Base-by-base conservation (phyloP, 92 coral and sea anemone genomes). In the Muricea muricata region DNA sequence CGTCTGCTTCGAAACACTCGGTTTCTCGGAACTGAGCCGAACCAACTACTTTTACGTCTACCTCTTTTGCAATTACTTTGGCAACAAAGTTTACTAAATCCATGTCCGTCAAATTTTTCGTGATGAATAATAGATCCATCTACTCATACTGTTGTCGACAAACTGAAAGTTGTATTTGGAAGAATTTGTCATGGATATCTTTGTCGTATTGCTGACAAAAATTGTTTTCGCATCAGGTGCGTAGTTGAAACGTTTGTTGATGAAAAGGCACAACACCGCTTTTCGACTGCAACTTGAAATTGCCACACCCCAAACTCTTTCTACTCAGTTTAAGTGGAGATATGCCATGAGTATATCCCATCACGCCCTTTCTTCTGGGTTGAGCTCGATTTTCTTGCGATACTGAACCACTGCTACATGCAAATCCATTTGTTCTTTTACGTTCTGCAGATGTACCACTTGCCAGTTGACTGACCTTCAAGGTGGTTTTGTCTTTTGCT, bases 161-260 rank as follows among this genome's bases (percentile, higher is more conserved):
- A 55, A 80, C 78, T 81, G 90, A 80, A 87, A 87, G 74, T 87
- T 70, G 41, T 81, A 80, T 13, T 87, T 72, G 24, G 86, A 87
- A 10, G 81, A 52, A 42, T 69, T 58, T 68, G 82, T 86, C 13
- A 74, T 55, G 69, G 75, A 71, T 28, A 81, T 24, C 57, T 81
- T 81, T 7, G 86, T 87, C 83, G 72, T 87, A 65, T 87, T 83
- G 46, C 81, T 87, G 7, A 87, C 67, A 63, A 81, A 82, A 57
- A 87, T 87, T 41, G 80, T 82, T 74, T 37, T 32, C 26, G 72
- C 61, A 33, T 88, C 84, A 28, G 39, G 12, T 13, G 81, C 30
- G 0, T 31, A 15, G 60, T 23, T 86, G 86, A 48, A 86, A 12
- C 81, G 58, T 87, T 87, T 28, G 75, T 35, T 0, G 50, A 57